Percentiles rank a stretch among this genome's conserved stretches.
phyloP scores from a whole-genome alignment of 2,888 invertebrate species.

The Acanthoscelides obtectus region DNA sequence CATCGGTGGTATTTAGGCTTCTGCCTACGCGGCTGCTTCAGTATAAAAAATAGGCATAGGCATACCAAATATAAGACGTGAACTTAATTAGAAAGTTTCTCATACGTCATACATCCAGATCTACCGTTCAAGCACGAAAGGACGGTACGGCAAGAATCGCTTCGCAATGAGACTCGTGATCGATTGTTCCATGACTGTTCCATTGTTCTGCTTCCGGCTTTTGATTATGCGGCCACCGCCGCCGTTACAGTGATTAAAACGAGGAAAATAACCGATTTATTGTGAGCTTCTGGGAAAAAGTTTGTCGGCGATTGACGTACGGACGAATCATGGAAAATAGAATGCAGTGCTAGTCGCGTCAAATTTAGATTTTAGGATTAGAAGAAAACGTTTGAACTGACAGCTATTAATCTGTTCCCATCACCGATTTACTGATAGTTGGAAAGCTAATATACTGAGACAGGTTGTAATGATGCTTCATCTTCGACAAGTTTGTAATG shows the following conservation, averaged over 20 bases:
- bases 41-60: too few species aligned
- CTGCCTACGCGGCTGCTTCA: too few species aligned
- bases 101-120: background rate
- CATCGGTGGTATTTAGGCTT: too few species aligned
- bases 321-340: background rate
- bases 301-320: background rate
- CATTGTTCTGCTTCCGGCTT: slow-evolving; percentile 19
- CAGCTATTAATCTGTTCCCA: too few species aligned
- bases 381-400: too few species aligned
- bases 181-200: slow-evolving; percentile 17
- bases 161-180: slow-evolving; percentile 19
- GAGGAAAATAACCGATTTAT: background rate
- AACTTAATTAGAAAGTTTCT: background rate
- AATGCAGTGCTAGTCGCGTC: background rate
- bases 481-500: too few species aligned
- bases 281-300: background rate
- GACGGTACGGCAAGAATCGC: background rate
- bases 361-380: too few species aligned
- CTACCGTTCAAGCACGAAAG: background rate
- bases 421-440: too few species aligned
- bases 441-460: too few species aligned
- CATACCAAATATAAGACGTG: background rate
- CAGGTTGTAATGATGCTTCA: too few species aligned
- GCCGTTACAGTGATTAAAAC: background rate
- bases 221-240: slow-evolving; percentile 12